These are phyloP conservation scores for Siderastrea siderea DNA, from an alignment of 92 coral and sea anemone species.

Conservation along the genomic window DNA sequence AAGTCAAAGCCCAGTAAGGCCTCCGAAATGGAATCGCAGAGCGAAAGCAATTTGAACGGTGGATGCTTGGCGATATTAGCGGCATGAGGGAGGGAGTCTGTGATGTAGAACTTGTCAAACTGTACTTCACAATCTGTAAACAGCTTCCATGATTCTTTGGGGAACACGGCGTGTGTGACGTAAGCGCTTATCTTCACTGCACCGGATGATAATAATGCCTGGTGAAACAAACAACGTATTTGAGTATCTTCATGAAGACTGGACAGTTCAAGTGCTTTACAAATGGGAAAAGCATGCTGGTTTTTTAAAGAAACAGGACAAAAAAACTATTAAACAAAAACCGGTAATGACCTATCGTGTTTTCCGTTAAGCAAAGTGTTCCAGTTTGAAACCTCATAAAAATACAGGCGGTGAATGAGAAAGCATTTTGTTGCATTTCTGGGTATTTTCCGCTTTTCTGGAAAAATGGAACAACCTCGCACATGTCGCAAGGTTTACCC, in stretches of 20 bases:
- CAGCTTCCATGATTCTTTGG: slow-evolving; percentile 91
- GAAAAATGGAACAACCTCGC: no score
- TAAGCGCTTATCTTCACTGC: slow-evolving; percentile 95
- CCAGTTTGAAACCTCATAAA: no score
- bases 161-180: slow-evolving; percentile 97
- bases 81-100: slow-evolving; percentile 96
- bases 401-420: no score
- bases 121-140: slow-evolving; percentile 90
- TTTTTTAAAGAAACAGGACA: no score
- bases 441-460: no score
- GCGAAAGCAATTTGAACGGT: slow-evolving; percentile 90
- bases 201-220: slow-evolving; percentile 91
- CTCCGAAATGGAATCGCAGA: slow-evolving; percentile 90
- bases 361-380: no score
- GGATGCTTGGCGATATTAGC: slow-evolving; percentile 77
- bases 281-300: no score
- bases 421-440: no score
- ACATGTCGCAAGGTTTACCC: no score
- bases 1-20: slow-evolving; percentile 93
- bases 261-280: not conserved
- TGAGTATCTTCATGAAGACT: not conserved
- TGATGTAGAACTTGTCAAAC: slow-evolving; percentile 95
- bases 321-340: no score
- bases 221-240: not conserved
- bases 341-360: no score